Conservation (phyloP, 1,140 invertebrate species). For the Danaus plexippus region DNA sequence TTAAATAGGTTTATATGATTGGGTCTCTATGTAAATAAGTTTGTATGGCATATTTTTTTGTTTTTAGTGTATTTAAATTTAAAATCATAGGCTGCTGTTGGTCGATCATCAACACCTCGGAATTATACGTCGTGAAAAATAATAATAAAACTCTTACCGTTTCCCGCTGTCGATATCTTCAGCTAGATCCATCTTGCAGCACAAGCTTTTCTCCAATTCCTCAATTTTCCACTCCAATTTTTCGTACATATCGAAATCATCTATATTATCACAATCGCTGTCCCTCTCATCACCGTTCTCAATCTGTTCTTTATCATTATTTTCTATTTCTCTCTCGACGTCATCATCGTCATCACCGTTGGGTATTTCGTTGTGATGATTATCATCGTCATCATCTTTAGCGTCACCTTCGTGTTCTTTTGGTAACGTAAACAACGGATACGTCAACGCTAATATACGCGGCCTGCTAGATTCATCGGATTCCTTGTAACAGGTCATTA, state of each 20-base stretch:
- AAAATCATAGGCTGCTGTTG: no score
- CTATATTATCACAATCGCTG: slow-evolving; percentile 38
- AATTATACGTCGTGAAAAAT: no score
- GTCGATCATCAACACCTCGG: no score
- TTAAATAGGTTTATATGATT: no score
- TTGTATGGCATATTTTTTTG: no score
- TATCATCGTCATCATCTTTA: slow-evolving; percentile 7
- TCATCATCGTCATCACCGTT: slow-evolving; percentile 1
- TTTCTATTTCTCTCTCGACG: slow-evolving; percentile 7
- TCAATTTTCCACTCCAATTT: slow-evolving; percentile 60
- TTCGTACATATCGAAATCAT: slow-evolving; percentile 60
- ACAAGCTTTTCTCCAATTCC: slow-evolving; percentile 48
- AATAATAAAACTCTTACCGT: slow-evolving; percentile 27
- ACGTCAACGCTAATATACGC: slow-evolving; percentile 49
- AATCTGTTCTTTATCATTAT: slow-evolving; percentile 9
- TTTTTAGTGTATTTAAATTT: no score
- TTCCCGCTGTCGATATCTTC: slow-evolving; percentile 63
- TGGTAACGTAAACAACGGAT: slow-evolving; percentile 45
- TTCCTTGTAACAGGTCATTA: slow-evolving; percentile 48
- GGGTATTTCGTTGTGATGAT: slow-evolving; percentile 2
- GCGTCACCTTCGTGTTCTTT: slow-evolving; percentile 20
- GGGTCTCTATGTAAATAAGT: no score
- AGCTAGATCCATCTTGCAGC: slow-evolving; percentile 57
- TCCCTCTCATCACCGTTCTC: slow-evolving; percentile 10
- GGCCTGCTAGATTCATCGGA: slow-evolving; percentile 30